Evolutionary conservation across 2,797 vertebrate species (phyloP).

Genomic region (Hydrophis major): DNA sequence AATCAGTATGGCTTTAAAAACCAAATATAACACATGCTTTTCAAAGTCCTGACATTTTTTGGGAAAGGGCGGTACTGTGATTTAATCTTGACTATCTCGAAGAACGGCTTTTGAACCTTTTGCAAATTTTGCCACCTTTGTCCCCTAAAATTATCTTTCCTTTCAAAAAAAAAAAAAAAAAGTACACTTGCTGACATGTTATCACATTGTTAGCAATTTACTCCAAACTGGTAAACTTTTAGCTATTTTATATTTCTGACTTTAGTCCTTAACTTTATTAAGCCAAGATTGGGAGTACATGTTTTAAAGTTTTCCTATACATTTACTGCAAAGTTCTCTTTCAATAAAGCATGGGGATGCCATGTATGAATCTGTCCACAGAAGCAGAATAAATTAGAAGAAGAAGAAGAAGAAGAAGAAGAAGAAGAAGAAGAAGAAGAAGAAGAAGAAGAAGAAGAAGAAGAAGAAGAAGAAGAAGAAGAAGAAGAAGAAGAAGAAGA

Average conservation of each 20-base stretch:
- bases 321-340: conserved; percentile 20
- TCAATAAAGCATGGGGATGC: neutral
- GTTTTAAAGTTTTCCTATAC: conserved; percentile 29
- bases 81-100: conserved; percentile 9
- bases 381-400: neutral
- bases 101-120: neutral
- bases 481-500: too few species aligned
- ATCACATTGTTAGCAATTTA: conserved; percentile 19
- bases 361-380: neutral
- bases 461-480: too few species aligned
- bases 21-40: neutral
- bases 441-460: too few species aligned
- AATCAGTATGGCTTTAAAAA: conserved; percentile 12
- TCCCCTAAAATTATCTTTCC: neutral
- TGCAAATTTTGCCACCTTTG: neutral
- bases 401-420: neutral
- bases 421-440: too few species aligned
- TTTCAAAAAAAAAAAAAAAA: neutral
- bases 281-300: neutral
- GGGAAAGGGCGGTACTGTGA: neutral
- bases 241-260: conserved; percentile 8
- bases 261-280: conserved; percentile 20
- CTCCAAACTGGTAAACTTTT: conserved; percentile 38
- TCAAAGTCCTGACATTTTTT: neutral
- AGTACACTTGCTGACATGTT: conserved; percentile 31